These are phyloP conservation scores for Lepidotrigona ventralis DNA, from an alignment of 1,140 invertebrate genomes.

Conservation along the genomic window DNA sequence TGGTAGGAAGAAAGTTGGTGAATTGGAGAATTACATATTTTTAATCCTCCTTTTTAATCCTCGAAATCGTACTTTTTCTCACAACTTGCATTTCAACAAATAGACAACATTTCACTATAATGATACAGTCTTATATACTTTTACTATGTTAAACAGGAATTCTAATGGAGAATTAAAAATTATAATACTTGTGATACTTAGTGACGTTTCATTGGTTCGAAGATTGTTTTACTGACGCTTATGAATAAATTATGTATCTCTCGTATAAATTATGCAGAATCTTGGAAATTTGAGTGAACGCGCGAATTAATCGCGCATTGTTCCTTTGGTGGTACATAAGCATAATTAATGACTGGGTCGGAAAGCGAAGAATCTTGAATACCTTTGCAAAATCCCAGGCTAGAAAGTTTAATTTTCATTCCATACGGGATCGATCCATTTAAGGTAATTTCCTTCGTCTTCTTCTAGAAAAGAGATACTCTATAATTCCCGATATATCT, in stretches of 20 bases:
- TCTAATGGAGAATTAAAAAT: not conserved
- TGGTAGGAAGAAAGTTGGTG: slow-evolving; percentile 22
- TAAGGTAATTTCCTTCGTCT: not conserved
- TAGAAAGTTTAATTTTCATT: slow-evolving; percentile 29
- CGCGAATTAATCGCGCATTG: not conserved
- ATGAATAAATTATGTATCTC: not conserved
- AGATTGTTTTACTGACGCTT: not conserved
- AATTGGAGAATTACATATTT: not conserved
- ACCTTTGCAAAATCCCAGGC: not conserved
- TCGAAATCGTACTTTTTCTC: not conserved
- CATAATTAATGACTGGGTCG: not conserved
- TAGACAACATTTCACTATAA: not conserved
- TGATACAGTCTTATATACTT: not conserved
- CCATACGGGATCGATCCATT: not conserved
- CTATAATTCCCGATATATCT: not conserved
- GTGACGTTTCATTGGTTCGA: too few species aligned
- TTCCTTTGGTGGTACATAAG: not conserved
- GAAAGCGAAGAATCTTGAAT: not conserved
- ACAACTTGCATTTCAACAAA: too few species aligned
- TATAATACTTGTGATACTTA: too few species aligned
- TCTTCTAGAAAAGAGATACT: too few species aligned
- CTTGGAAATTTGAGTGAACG: not conserved
- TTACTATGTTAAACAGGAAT: not conserved
- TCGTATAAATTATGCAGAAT: not conserved
- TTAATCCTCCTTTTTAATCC: not conserved